Base-by-base conservation (phyloP, 1,140 invertebrate species). In the Varroa destructor region DNA sequence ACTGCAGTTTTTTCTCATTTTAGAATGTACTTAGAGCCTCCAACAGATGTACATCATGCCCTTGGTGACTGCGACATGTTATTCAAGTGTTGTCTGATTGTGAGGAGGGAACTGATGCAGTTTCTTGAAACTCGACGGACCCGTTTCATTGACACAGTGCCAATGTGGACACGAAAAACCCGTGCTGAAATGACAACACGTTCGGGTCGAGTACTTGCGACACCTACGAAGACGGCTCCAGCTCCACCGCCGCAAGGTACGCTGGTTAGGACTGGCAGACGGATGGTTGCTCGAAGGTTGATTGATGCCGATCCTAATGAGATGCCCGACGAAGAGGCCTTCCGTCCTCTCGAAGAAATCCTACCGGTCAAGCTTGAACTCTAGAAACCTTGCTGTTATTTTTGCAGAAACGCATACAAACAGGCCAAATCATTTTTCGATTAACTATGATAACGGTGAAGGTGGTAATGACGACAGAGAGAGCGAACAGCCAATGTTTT, bases 1-100 rank as follows among this genome's bases (percentile, higher is more conserved):
- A 12, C 6, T 36, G 25, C 40, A 3, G 12, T 37, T 12, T 58
- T 12, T 58, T 58, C 57, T 58, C 25, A 6, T 67, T 67, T 37
- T 51, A 67, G 61, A 8, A 43, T 67, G 12, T 67, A 67, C 46
- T 46, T 40, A 8, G 61, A 67, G 40, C 10, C 14, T 25, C 61
- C 61, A 2, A 67, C 46, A 46, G 61, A 43, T 14, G 40, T 40
- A 40, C 61, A 67, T 40, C 61, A 67, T 40, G 61, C 61, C 8
- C 36, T 67, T 40, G 61, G 40, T 5, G 61, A 67, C 37, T 67
- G 61, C 61, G 61, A 67, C 40, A 67, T 67, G 61, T 37, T 67
- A 12, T 67, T 67, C 8, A 67, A 67, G 36, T 67, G 61, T 40
- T 67, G 61, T 40, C 46, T 46, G 3, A 40, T 67, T 40, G 37